phyloP scores from a whole-genome alignment of 1,140 invertebrate species.

The Rhysida immarginata region DNA sequence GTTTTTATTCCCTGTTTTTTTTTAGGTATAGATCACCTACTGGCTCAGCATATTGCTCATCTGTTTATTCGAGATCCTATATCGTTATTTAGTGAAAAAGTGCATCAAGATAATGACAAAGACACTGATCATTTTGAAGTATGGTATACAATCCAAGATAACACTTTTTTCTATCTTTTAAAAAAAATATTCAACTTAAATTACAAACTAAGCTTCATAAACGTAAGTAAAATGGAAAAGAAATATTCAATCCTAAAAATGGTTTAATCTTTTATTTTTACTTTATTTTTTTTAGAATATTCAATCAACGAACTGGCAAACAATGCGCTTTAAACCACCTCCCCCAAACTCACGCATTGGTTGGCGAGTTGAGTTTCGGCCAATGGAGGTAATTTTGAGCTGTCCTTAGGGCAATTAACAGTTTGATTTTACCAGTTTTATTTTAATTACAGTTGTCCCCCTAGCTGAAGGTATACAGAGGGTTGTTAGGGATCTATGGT shows the following conservation, averaged over 20 bases:
- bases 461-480: too few species aligned
- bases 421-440: too few species aligned
- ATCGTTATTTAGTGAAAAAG: constrained; percentile 86
- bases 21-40: constrained; percentile 63
- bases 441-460: too few species aligned
- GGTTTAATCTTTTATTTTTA: too few species aligned
- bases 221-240: too few species aligned
- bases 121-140: constrained; percentile 99
- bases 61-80: constrained; percentile 96
- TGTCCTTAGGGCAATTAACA: too few species aligned
- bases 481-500: too few species aligned
- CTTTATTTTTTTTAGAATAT: constrained; percentile 89
- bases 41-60: constrained; percentile 93
- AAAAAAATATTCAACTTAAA: too few species aligned
- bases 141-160: too few species aligned
- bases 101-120: constrained; percentile 81
- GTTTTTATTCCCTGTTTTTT: not conserved
- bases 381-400: constrained; percentile 79
- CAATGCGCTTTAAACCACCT: constrained; percentile 98
- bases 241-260: too few species aligned
- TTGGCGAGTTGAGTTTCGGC: constrained; percentile 98
- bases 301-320: constrained; percentile 99
- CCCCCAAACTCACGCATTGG: constrained; percentile 88
- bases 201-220: too few species aligned
- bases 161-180: too few species aligned